These are phyloP conservation scores for Orientallactaga sibirica DNA, from an alignment of 2,797 vertebrate genomes.

Conservation along the genomic window DNA sequence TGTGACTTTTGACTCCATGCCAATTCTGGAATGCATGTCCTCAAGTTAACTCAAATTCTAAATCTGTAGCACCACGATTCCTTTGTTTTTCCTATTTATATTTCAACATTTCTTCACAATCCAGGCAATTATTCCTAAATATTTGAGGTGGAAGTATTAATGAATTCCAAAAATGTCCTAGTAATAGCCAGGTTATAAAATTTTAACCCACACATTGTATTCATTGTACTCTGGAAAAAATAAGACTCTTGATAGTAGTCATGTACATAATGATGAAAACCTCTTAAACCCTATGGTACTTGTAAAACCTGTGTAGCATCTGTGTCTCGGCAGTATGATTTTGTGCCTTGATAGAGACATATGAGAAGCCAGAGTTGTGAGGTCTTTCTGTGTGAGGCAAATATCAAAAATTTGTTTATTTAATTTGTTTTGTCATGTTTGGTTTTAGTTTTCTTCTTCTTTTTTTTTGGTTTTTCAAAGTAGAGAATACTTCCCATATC, in stretches of 20 bases:
- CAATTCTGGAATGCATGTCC: slow-evolving; percentile 40
- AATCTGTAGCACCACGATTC: slow-evolving; percentile 31
- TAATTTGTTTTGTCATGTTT: not conserved
- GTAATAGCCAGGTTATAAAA: slow-evolving; percentile 76
- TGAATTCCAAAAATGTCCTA: slow-evolving; percentile 74
- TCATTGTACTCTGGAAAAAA: slow-evolving; percentile 74
- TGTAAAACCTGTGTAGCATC: slow-evolving; percentile 49
- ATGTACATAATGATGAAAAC: slow-evolving; percentile 68
- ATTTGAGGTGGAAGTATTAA: slow-evolving; percentile 71
- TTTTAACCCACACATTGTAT: slow-evolving; percentile 77
- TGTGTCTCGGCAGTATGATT: slow-evolving; percentile 33
- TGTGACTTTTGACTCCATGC: slow-evolving; percentile 20
- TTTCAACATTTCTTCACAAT: slow-evolving; percentile 75
- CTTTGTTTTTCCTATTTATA: slow-evolving; percentile 61
- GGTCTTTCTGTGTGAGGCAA: slow-evolving; percentile 46
- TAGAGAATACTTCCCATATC: not conserved
- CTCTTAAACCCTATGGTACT: slow-evolving; percentile 42
- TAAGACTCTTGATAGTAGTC: slow-evolving; percentile 64
- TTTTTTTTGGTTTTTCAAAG: not conserved
- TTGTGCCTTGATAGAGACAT: slow-evolving; percentile 21
- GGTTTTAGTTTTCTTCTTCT: slow-evolving; percentile 11
- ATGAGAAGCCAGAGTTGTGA: slow-evolving; percentile 29
- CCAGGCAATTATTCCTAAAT: slow-evolving; percentile 62
- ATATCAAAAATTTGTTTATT: slow-evolving; percentile 33
- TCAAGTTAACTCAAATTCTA: slow-evolving; percentile 46